Evolutionary conservation across 2,797 vertebrate species (phyloP), one percentile per base, ranked within the genome.

Genomic region (Lepidocolaptes lacrymiger): DNA sequence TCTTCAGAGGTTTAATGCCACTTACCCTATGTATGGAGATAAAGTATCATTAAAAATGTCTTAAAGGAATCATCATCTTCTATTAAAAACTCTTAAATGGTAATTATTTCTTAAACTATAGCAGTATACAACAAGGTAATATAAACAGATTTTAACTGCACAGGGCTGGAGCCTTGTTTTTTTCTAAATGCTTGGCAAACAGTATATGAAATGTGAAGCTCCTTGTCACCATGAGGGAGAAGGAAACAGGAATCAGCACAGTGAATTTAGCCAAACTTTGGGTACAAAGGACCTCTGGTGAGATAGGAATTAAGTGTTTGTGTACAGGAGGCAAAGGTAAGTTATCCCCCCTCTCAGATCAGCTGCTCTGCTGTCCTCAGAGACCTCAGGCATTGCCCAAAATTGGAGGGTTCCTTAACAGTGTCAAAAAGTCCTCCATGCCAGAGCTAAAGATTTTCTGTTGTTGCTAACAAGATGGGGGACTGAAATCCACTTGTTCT

Each of bases 11-110:
- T 97, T 95, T 95, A 97, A 64, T 96, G 97, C 88, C 98, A 98
- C 98, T 98, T 95, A 98, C 96, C 98, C 98, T 98, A 98, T n/a
- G 95, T 61, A 90, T 17, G 96, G 96, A 98, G 95, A 96, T 97
- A 97, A 97, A 97, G 93, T 61, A 91, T 95, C 66, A 96, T 97
- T 97, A 98, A 97, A 68, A 88, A 86, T 10, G 6, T 72, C 93
- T 93, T 86, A 83, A 76, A 77, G 68, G 69, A 89, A 88, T 63
- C 27, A 23, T 67, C 54, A 30, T 5, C 30, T 61, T 87, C 51
- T 87, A 74, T 30, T 67, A 92, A 95, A 95, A 76, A 49, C 67
- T 96, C 61, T 78, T 90, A 85, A 96, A 94, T 43, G 69, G 67
- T 49, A 77, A 85, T 39, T 62, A 52, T 17, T 46, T 64, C 61